Conservation (phyloP, 2,113 vertebrate genomes). For the Psittacula cyanocephala region DNA sequence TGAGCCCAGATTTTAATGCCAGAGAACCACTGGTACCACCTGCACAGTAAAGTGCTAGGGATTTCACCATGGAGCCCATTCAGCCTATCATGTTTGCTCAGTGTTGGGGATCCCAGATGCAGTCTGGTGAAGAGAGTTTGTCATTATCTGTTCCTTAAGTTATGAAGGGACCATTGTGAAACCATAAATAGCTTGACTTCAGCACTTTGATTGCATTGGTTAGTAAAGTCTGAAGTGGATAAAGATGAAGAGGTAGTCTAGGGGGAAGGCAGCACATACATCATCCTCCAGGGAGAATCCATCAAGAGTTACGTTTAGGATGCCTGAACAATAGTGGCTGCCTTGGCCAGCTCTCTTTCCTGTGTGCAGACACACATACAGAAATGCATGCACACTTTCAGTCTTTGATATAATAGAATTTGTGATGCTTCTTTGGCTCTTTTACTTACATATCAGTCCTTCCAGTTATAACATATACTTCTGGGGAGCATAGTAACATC, state of each 20-base stretch:
- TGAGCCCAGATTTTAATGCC: neutral
- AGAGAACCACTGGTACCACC: neutral
- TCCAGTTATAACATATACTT: neutral
- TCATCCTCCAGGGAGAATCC: neutral
- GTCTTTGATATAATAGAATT: neutral
- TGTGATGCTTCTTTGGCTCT: neutral
- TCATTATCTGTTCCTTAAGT: neutral
- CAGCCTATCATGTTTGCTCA: neutral
- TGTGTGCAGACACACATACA: rapidly evolving
- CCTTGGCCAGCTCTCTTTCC: neutral
- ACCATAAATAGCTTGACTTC: neutral
- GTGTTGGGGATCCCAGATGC: neutral
- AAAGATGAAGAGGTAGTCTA: neutral
- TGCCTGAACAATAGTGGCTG: neutral
- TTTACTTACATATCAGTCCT: neutral
- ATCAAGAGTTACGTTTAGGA: neutral
- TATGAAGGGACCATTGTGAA: neutral
- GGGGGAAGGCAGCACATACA: neutral
- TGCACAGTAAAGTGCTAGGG: neutral
- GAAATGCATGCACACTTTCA: neutral
- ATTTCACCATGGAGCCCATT: neutral
- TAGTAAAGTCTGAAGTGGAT: neutral
- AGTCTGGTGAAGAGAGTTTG: neutral
- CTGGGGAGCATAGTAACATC: neutral
- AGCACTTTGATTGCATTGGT: neutral